phyloP scores from a whole-genome alignment of 2,113 vertebrate genomes.

The Pimephales promelas region DNA sequence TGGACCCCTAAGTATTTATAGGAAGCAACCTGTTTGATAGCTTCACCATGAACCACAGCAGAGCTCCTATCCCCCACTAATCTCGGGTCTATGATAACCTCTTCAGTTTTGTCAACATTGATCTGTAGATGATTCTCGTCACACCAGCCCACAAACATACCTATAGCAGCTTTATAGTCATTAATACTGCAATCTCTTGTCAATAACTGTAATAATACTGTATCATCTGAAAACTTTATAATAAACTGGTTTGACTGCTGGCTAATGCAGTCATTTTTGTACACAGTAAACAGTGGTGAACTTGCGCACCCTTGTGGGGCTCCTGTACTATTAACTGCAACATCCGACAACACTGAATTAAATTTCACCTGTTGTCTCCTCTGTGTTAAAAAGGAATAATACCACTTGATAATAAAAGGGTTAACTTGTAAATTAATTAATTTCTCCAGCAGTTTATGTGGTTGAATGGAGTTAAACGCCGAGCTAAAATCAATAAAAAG shows the following conservation, averaged over 20 bases:
- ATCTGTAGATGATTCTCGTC: background rate
- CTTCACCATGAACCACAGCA: background rate
- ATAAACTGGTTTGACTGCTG: background rate
- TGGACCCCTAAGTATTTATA: background rate
- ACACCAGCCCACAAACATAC: background rate
- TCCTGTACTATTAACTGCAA: too few species aligned
- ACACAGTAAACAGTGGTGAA: too few species aligned
- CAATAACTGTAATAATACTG: background rate
- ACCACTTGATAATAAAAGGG: too few species aligned
- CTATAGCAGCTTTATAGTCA: background rate
- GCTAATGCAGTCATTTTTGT: background rate
- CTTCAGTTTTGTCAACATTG: background rate
- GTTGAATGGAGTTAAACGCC: too few species aligned
- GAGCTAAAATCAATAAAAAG: too few species aligned
- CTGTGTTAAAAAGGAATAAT: too few species aligned
- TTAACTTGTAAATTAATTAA: too few species aligned
- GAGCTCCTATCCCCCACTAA: background rate
- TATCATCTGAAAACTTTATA: background rate
- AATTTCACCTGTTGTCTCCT: too few species aligned
- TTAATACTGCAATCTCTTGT: background rate
- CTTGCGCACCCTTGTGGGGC: too few species aligned
- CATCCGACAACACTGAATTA: too few species aligned
- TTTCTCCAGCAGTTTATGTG: too few species aligned
- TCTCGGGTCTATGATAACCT: too few species aligned
- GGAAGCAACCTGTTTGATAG: background rate